A percentile compares a stretch with the other conserved stretches of the same genome.
Evolutionary conservation across 2,797 vertebrate genomes (phyloP).

Genomic region (Falco cherrug): DNA sequence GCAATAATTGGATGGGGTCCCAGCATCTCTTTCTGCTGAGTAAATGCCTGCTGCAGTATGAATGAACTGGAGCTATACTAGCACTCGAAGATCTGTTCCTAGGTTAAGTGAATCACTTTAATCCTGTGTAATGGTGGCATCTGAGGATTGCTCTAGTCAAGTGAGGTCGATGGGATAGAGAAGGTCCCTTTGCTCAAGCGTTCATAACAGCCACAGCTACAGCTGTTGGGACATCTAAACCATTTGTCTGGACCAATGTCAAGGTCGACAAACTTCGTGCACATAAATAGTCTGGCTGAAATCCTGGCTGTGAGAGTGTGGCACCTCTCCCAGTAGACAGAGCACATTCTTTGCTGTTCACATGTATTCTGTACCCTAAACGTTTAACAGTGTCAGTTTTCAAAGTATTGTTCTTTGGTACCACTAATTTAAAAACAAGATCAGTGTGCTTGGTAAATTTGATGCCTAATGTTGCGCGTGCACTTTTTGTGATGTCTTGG

Average conservation of each 20-base stretch:
- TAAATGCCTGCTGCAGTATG: neutral
- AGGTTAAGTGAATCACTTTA: neutral
- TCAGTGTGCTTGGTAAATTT: neutral
- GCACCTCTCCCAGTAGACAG: neutral
- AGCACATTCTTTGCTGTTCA: neutral
- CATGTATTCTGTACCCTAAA: neutral
- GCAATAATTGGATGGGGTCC: neutral
- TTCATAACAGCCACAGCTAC: neutral
- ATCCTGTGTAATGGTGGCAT: neutral
- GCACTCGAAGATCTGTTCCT: neutral
- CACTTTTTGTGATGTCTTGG: neutral
- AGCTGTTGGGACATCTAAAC: neutral
- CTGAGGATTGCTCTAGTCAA: neutral
- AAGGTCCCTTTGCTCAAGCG: neutral
- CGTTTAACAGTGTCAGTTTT: neutral
- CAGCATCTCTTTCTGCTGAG: neutral
- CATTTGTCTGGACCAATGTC: neutral
- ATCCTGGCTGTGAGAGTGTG: neutral
- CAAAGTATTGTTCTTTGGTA: neutral
- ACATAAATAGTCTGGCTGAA: neutral
- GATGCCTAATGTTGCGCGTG: rapidly evolving
- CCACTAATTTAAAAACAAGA: neutral
- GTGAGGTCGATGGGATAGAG: rapidly evolving
- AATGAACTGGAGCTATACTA: neutral
- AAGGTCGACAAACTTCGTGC: neutral